phyloP scores from a whole-genome alignment of 2,888 invertebrate genomes.

The Empis livida region DNA sequence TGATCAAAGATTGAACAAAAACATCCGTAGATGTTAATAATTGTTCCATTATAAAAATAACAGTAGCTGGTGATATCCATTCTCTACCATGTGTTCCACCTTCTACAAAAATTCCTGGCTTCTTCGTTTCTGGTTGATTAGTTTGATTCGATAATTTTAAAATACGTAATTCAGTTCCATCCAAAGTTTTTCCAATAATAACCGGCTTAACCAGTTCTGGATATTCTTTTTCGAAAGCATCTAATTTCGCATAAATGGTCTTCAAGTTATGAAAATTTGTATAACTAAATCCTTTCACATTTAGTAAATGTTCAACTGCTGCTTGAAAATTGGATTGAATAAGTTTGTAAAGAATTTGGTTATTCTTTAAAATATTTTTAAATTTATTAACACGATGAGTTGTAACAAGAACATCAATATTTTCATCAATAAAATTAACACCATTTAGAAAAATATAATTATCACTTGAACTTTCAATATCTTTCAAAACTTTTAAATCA shows the following conservation, averaged over 20 bases:
- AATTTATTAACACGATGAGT: constrained; percentile 27
- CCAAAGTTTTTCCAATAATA: constrained; percentile 42
- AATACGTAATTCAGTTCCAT: constrained; percentile 45
- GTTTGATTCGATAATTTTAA: constrained; percentile 37
- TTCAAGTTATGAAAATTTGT: constrained; percentile 24
- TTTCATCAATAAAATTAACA: constrained; percentile 34
- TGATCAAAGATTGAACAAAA: constrained; percentile 38
- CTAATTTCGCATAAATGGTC: constrained; percentile 44
- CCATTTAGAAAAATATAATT: constrained; percentile 39
- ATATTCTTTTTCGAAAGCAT: constrained; percentile 35
- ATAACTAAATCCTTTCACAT: constrained; percentile 31
- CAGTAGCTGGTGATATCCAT: constrained; percentile 55
- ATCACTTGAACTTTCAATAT: constrained; percentile 24
- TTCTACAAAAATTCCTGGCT: constrained; percentile 43
- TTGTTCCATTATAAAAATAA: constrained; percentile 49
- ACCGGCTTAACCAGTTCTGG: constrained; percentile 39
- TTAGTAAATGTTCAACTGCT: constrained; percentile 33
- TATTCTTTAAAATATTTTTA: constrained; percentile 17
- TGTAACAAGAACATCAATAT: constrained; percentile 37
- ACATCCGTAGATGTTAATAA: constrained; percentile 42
- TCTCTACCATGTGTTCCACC: constrained; percentile 60
- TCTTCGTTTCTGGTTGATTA: constrained; percentile 26
- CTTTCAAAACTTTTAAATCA: too few species aligned
- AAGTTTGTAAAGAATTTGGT: constrained; percentile 36
- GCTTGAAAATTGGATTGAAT: too few species aligned